Conservation (phyloP, 2,888 invertebrate genomes). For the Empis stercorea region DNA sequence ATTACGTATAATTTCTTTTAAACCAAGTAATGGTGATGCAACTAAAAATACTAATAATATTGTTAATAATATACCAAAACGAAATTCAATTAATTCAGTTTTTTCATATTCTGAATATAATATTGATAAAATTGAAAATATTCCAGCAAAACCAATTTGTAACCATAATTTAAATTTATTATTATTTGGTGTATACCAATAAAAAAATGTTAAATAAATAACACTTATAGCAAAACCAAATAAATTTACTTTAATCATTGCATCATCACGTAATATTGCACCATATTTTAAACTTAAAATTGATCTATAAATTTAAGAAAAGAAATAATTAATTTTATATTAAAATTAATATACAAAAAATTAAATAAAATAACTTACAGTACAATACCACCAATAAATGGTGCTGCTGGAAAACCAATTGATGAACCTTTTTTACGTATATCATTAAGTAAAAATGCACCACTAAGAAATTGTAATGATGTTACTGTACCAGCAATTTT, state of each 20-base stretch:
- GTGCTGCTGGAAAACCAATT: slow-evolving; percentile 49
- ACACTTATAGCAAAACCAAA: slow-evolving; percentile 58
- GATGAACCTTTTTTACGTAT: slow-evolving; percentile 56
- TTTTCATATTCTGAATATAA: slow-evolving; percentile 53
- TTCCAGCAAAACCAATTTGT: slow-evolving; percentile 43
- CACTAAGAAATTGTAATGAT: slow-evolving; percentile 70
- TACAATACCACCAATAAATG: slow-evolving; percentile 62
- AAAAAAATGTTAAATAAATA: slow-evolving; percentile 53
- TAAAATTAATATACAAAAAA: slow-evolving; percentile 7
- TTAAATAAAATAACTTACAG: slow-evolving; percentile 46
- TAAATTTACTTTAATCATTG: slow-evolving; percentile 66
- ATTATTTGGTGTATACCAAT: slow-evolving; percentile 44
- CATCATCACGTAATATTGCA: slow-evolving; percentile 54
- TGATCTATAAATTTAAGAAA: slow-evolving; percentile 40
- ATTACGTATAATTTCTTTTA: slow-evolving; percentile 62
- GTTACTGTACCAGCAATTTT: slow-evolving; percentile 60
- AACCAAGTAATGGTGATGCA: slow-evolving; percentile 54
- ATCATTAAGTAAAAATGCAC: slow-evolving; percentile 59
- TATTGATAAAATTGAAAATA: slow-evolving; percentile 45
- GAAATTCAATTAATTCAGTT: slow-evolving; percentile 47
- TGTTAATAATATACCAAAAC: slow-evolving; percentile 60
- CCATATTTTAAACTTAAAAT: slow-evolving; percentile 66
- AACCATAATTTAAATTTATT: slow-evolving; percentile 42
- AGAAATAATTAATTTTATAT: background rate
- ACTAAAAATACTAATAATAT: slow-evolving; percentile 44